Evolutionary conservation across 2,113 vertebrate genomes (phyloP).

Genomic region (Oryzias melastigma): DNA sequence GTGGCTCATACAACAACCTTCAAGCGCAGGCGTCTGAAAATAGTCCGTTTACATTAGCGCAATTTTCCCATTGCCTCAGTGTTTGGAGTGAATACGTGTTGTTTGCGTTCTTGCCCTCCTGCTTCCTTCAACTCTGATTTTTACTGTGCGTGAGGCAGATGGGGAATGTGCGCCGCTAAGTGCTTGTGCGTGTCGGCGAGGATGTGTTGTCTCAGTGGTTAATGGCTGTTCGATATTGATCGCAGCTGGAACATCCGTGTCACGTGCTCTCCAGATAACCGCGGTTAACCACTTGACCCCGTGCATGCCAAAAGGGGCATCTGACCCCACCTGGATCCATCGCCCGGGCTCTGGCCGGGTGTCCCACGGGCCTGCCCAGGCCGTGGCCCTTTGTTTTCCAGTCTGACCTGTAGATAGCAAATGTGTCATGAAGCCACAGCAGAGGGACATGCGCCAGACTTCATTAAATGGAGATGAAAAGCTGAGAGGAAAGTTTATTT

Average conservation of each 20-base stretch:
- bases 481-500: conserved; percentile 53
- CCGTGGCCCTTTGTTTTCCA: conserved; percentile 29
- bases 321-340: conserved; percentile 38
- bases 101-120: conserved; percentile 47
- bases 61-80: conserved; percentile 55
- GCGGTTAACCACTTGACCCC: conserved; percentile 72
- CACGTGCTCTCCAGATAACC: conserved; percentile 65
- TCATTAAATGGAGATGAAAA: conserved; percentile 67
- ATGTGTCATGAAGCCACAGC: conserved; percentile 39
- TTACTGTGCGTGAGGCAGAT: conserved; percentile 28
- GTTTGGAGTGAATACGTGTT: conserved; percentile 44
- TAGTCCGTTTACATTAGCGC: conserved; percentile 61
- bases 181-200: conserved; percentile 21
- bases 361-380: conserved; percentile 17
- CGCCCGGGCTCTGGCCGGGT: not conserved
- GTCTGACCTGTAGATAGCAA: conserved; percentile 34
- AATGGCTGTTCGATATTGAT: conserved; percentile 72
- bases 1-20: conserved; percentile 51
- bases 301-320: conserved; percentile 46
- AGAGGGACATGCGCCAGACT: conserved; percentile 49
- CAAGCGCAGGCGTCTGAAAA: conserved; percentile 55
- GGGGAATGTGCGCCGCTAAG: conserved; percentile 36
- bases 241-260: conserved; percentile 54
- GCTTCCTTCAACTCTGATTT: conserved; percentile 44
- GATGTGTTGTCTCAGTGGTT: conserved; percentile 55